phyloP scores from a whole-genome alignment of 2,797 vertebrate species.

The Siniperca undulata region DNA sequence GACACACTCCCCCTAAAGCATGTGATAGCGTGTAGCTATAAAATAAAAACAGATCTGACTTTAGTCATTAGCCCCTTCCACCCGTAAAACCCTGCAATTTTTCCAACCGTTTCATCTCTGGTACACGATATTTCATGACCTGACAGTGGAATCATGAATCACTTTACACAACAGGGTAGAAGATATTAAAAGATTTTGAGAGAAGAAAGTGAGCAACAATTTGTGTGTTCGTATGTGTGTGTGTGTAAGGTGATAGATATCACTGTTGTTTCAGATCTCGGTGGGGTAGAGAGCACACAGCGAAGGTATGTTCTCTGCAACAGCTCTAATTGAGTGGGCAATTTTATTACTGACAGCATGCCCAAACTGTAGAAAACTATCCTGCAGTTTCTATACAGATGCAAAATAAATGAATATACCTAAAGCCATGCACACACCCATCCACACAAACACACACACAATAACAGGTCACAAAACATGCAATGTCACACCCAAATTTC shows the following conservation, averaged over 20 bases:
- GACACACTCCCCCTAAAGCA: conserved; percentile 37
- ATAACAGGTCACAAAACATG: conserved; percentile 22
- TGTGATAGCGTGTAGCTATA: conserved; percentile 1
- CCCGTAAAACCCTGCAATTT: not conserved
- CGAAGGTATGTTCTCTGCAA: conserved; percentile 1
- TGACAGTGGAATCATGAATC: conserved; percentile 19
- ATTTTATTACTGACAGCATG: conserved; percentile 1
- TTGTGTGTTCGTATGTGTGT: not conserved
- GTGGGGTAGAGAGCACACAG: not conserved
- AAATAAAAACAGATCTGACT: conserved; percentile 33
- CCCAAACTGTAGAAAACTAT: not conserved
- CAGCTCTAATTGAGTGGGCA: not conserved
- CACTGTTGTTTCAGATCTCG: conserved; percentile 4
- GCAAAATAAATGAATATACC: not conserved
- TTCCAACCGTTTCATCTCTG: conserved; percentile 19
- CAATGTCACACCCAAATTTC: conserved; percentile 6
- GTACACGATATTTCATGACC: not conserved
- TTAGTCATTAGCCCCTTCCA: conserved; percentile 23
- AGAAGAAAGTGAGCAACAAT: not conserved
- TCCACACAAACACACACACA: not conserved
- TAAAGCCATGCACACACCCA: not conserved
- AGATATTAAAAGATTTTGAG: conserved; percentile 10
- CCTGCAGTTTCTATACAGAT: not conserved
- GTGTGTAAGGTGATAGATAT: conserved; percentile 9
- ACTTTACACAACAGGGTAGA: conserved; percentile 22